phyloP scores from a whole-genome alignment of 1,140 invertebrate genomes.

The Penaeus chinensis region DNA sequence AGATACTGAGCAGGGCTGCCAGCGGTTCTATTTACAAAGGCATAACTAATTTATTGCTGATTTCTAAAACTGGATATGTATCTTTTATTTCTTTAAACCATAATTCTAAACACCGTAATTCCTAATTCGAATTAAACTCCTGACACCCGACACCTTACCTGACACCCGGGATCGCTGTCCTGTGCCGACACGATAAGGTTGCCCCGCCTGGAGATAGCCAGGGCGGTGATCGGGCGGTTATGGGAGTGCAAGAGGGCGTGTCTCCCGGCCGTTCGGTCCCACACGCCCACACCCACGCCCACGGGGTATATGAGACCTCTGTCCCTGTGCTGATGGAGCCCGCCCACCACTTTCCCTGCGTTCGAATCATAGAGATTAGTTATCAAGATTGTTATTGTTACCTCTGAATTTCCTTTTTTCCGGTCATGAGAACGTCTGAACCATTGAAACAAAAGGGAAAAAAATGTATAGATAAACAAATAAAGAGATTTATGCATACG shows the following conservation, averaged over 20 bases:
- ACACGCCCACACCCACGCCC: slow-evolving; percentile 51
- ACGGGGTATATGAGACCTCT: slow-evolving; percentile 42
- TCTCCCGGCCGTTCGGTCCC: slow-evolving; percentile 31
- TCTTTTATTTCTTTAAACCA: no score
- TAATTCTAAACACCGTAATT: background rate
- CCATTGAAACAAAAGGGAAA: background rate
- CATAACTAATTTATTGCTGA: no score
- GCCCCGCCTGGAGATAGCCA: slow-evolving; percentile 34
- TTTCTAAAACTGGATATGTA: no score
- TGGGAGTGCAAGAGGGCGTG: slow-evolving; percentile 47
- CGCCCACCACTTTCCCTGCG: slow-evolving; percentile 44
- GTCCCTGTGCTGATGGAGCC: slow-evolving; percentile 37
- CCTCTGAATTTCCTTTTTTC: background rate
- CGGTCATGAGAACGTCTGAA: background rate
- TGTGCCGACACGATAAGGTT: slow-evolving; percentile 45
- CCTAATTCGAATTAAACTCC: no score
- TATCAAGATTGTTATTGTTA: background rate
- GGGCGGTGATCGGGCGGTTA: slow-evolving; percentile 38
- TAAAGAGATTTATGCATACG: background rate
- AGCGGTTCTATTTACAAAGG: no score
- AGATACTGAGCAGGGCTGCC: no score
- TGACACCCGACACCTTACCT: background rate
- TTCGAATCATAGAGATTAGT: background rate
- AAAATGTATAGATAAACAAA: background rate
- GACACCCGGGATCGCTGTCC: slow-evolving; percentile 47